Percentiles rank a stretch among this genome's conserved stretches.
phyloP scores from a whole-genome alignment of 2,888 invertebrate species.

The Minunthozetes semirufus region DNA sequence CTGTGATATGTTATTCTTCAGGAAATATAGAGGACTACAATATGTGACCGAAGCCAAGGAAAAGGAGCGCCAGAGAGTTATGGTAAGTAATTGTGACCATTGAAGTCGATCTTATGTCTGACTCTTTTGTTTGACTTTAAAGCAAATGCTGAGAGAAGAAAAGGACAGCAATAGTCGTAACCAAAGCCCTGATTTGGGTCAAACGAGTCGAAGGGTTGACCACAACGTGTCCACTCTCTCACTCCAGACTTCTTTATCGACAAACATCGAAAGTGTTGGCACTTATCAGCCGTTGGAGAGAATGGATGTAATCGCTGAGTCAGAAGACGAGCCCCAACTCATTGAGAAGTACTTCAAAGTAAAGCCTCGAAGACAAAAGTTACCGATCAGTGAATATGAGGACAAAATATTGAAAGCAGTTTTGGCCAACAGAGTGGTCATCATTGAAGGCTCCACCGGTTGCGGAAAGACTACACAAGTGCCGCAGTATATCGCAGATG shows the following conservation, averaged over 20 bases:
- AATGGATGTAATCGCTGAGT: background rate
- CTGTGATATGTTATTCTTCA: background rate
- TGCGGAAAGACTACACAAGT: slow-evolving; percentile 74
- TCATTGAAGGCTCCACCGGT: slow-evolving; percentile 88
- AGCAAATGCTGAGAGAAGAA: slow-evolving; percentile 2
- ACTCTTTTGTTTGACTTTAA: background rate
- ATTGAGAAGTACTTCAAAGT: background rate
- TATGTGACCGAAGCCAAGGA: background rate
- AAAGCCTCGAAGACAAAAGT: background rate
- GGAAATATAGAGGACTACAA: background rate
- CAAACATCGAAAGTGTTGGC: slow-evolving; percentile 8
- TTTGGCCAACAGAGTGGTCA: slow-evolving; percentile 62
- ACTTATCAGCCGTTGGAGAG: background rate
- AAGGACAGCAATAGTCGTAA: background rate
- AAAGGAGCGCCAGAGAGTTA: background rate
- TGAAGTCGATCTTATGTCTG: background rate
- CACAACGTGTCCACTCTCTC: background rate
- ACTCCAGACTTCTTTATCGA: background rate
- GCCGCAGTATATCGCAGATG: slow-evolving; percentile 85
- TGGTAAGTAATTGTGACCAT: background rate
- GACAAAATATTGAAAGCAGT: slow-evolving; percentile 63
- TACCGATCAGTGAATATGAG: slow-evolving; percentile 29
- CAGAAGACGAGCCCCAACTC: background rate
- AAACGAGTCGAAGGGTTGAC: background rate
- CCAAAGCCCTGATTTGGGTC: background rate